Percentiles rank a stretch among this genome's conserved stretches.
Conservation (phyloP, 2,888 invertebrate genomes). For the Shargacucullia verbasci region DNA sequence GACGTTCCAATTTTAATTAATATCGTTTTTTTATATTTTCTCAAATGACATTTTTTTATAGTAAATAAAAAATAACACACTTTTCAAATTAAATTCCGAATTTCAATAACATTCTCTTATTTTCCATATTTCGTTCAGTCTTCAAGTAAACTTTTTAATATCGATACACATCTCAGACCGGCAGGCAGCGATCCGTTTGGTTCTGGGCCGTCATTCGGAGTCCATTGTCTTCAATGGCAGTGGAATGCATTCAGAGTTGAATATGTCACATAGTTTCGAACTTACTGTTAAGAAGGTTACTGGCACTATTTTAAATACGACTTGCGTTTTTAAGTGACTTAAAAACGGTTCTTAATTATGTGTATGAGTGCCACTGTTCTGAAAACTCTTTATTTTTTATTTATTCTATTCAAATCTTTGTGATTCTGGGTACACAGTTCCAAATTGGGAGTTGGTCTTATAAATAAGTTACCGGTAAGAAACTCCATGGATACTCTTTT, state of each 20-base stretch:
- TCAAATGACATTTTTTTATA: too few relatives aligned
- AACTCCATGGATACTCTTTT: too few relatives aligned
- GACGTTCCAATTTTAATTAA: too few relatives aligned
- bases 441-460: too few relatives aligned
- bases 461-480: too few relatives aligned
- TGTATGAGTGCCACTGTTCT: too few relatives aligned
- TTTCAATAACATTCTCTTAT: neutral
- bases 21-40: too few relatives aligned
- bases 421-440: too few relatives aligned
- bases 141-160: conserved; percentile 1
- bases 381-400: too few relatives aligned
- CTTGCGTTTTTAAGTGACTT: neutral
- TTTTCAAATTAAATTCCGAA: neutral
- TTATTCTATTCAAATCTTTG: too few relatives aligned
- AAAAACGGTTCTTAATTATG: too few relatives aligned
- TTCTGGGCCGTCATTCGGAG: conserved; percentile 25
- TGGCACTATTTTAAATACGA: conserved; percentile 18
- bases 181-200: conserved; percentile 5
- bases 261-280: conserved; percentile 42
- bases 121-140: neutral
- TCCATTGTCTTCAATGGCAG: conserved; percentile 47
- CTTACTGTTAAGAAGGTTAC: conserved; percentile 23
- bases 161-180: conserved; percentile 19
- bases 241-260: conserved; percentile 51
- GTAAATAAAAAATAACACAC: too few relatives aligned